Percentiles rank a stretch among this genome's conserved stretches.
phyloP scores from a whole-genome alignment of 2,113 vertebrate species.

The Gobio gobio region DNA sequence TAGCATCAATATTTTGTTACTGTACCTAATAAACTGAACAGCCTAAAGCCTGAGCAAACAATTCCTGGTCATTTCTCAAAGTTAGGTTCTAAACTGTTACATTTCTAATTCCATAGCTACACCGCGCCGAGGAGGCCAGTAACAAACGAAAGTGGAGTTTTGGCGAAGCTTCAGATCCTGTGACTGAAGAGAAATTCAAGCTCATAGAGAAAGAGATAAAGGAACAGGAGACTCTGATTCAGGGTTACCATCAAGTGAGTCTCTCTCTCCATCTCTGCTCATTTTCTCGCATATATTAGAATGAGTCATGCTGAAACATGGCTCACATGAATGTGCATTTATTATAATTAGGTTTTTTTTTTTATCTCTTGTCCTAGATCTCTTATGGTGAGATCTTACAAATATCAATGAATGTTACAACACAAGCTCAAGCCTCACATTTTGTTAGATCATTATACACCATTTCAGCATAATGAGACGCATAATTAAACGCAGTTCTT shows the following conservation, averaged over 20 bases:
- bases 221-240: conserved; percentile 89
- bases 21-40: background rate
- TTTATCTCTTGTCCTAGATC: background rate
- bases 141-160: conserved; percentile 72
- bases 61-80: background rate
- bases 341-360: background rate
- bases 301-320: background rate
- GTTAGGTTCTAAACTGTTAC: background rate
- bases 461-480: background rate
- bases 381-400: background rate
- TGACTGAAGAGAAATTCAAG: conserved; percentile 79
- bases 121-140: conserved; percentile 76
- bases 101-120: conserved; percentile 72
- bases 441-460: conserved; percentile 2
- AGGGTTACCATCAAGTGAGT: conserved; percentile 91
- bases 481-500: background rate
- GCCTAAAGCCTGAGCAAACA: background rate
- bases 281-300: background rate
- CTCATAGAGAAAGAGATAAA: conserved; percentile 86
- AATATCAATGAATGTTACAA: background rate
- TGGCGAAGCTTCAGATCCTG: conserved; percentile 65
- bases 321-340: background rate
- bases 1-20: background rate
- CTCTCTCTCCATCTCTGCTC: background rate
- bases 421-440: background rate